phyloP scores from a whole-genome alignment of 1,140 invertebrate species.

The Meloidogyne hapla region DNA sequence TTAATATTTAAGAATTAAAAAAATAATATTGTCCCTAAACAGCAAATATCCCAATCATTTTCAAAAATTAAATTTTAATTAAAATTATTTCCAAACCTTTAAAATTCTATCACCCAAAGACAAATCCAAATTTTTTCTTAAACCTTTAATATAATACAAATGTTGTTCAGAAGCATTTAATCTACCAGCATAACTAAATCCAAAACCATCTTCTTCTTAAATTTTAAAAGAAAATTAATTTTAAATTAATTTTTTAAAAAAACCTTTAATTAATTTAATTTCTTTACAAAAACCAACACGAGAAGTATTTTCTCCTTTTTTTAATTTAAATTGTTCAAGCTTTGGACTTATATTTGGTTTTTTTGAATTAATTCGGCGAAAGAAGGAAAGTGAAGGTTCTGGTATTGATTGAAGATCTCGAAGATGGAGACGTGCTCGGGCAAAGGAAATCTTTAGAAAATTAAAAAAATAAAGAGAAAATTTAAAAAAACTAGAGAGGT shows the following conservation, averaged over 20 bases:
- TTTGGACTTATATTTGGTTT: conserved; percentile 2
- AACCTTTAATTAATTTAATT: conserved; percentile 32
- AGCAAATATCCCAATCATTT: too few species aligned
- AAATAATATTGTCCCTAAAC: too few species aligned
- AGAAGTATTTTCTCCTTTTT: conserved; percentile 70
- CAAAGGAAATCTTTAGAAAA: conserved; percentile 41
- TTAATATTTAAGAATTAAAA: too few species aligned
- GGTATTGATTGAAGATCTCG: conserved; percentile 33
- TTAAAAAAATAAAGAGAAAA: too few species aligned
- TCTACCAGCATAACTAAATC: conserved; percentile 75
- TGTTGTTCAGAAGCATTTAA: conserved; percentile 72
- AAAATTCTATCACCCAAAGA: conserved; percentile 31
- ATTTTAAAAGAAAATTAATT: background rate
- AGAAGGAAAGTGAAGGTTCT: conserved; percentile 44
- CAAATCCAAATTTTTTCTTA: conserved; percentile 14
- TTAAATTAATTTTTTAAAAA: background rate
- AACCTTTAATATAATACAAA: conserved; percentile 88
- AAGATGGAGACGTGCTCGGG: conserved; percentile 43
- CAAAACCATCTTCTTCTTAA: conserved; percentile 71
- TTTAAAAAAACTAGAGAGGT: too few species aligned
- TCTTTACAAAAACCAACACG: conserved; percentile 70
- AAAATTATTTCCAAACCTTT: conserved; percentile 24
- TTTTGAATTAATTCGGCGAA: conserved; percentile 31
- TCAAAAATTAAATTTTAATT: too few species aligned
- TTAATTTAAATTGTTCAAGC: conserved; percentile 25